These are phyloP conservation scores for Tragelaphus strepsiceros DNA, from an alignment of 2,113 vertebrate genomes.

Conservation along the genomic window DNA sequence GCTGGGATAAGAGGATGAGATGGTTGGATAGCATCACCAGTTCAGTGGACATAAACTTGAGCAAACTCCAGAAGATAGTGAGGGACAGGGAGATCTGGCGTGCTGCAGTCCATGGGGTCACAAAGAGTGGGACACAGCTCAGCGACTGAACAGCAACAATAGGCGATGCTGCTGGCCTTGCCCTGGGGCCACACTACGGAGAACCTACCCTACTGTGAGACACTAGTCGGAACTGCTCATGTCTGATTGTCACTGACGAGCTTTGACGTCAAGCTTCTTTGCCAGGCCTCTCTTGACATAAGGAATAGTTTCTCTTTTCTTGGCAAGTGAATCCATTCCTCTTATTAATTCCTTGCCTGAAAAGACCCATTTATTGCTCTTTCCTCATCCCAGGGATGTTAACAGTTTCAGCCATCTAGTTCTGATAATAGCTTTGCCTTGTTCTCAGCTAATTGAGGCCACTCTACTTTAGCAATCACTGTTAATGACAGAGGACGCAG, in stretches of 20 bases:
- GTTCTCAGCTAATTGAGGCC: background rate
- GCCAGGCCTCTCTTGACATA: background rate
- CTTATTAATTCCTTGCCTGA: constrained; percentile 26
- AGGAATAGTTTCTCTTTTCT: constrained; percentile 3
- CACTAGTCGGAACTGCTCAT: background rate
- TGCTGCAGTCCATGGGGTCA: background rate
- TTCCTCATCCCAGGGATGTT: background rate
- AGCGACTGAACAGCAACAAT: background rate
- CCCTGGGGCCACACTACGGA: background rate
- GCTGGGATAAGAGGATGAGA: background rate
- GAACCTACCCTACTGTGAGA: background rate
- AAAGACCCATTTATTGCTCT: background rate
- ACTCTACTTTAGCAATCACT: background rate
- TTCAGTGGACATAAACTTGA: background rate
- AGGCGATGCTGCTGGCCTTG: background rate
- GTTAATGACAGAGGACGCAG: background rate
- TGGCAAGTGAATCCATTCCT: background rate
- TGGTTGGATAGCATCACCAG: background rate
- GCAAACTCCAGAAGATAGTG: background rate
- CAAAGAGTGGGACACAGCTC: background rate
- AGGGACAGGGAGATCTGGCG: background rate
- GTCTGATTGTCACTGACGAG: background rate
- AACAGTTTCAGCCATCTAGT: background rate
- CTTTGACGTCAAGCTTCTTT: background rate
- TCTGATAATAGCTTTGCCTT: background rate